Evolutionary conservation across 2,888 invertebrate species (phyloP).

Genomic region (Chirona hameri): DNA sequence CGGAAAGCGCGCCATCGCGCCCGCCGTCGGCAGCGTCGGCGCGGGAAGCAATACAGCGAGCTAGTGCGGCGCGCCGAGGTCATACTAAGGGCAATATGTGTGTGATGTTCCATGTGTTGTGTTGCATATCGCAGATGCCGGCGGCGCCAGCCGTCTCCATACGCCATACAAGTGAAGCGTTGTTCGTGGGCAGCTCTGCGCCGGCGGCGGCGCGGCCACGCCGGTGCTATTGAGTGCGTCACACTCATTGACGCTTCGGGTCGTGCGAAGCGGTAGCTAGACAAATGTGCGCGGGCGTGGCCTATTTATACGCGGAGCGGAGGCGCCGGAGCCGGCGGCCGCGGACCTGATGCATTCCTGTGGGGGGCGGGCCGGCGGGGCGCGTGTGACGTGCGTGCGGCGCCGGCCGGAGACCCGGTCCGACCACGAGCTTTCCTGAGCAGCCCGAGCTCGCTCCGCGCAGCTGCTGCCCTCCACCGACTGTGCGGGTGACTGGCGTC

Average conservation of each 20-base stretch:
- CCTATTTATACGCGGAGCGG: background rate
- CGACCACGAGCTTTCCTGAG: constrained; percentile 9
- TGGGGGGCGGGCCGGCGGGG: background rate
- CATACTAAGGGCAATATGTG: constrained; percentile 9
- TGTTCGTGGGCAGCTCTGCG: background rate
- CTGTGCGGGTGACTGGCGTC: background rate
- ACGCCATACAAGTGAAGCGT: background rate
- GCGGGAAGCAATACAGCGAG: background rate
- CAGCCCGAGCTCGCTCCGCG: background rate
- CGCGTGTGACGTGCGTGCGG: background rate
- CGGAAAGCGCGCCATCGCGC: background rate
- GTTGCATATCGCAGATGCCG: background rate
- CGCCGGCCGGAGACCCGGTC: background rate
- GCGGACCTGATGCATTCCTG: background rate
- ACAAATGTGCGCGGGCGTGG: background rate
- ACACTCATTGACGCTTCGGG: background rate
- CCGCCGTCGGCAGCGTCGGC: background rate
- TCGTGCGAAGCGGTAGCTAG: background rate
- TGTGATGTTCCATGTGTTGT: background rate
- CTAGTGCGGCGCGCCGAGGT: background rate
- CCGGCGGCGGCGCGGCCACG: background rate
- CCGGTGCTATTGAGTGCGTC: background rate
- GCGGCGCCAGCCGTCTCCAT: background rate
- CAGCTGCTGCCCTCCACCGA: background rate
- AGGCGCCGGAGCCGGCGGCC: background rate